Evolutionary conservation across 1,140 invertebrate genomes (phyloP).

Genomic region (Sweltsa coloradensis): DNA sequence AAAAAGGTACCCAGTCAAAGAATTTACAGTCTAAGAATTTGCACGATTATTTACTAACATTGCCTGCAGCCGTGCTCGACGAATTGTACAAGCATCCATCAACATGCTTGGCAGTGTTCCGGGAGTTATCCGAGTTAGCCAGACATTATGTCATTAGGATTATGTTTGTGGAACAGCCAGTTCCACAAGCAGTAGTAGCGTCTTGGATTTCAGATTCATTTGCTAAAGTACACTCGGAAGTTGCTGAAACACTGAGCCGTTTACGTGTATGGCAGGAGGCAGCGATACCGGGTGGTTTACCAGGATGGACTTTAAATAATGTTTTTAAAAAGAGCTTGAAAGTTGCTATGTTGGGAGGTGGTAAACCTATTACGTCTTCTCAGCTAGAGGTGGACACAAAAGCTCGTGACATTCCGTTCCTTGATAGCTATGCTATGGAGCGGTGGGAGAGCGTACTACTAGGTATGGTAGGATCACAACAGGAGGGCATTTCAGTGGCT

Average conservation of each 20-base stretch:
- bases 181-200: slow-evolving; percentile 83
- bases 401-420: slow-evolving; percentile 71
- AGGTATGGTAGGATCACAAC: slow-evolving; percentile 88
- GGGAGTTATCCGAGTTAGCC: slow-evolving; percentile 79
- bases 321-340: slow-evolving; percentile 86
- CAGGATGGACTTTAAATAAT: slow-evolving; percentile 76
- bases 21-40: slow-evolving; percentile 81
- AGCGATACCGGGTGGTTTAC: slow-evolving; percentile 75
- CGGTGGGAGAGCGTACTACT: slow-evolving; percentile 95
- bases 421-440: slow-evolving; percentile 87
- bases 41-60: slow-evolving; percentile 80
- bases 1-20: too few species aligned
- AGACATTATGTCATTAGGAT: slow-evolving; percentile 84
- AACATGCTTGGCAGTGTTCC: slow-evolving; percentile 84
- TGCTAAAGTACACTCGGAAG: slow-evolving; percentile 63
- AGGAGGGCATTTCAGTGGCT: slow-evolving; percentile 84
- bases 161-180: slow-evolving; percentile 85
- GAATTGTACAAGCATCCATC: slow-evolving; percentile 86
- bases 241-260: slow-evolving; percentile 57
- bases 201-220: slow-evolving; percentile 80
- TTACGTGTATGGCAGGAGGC: slow-evolving; percentile 81
- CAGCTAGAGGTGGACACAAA: slow-evolving; percentile 81
- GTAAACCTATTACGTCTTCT: slow-evolving; percentile 66
- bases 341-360: slow-evolving; percentile 78
- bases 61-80: slow-evolving; percentile 63